A percentile compares a stretch with the other conserved stretches of the same genome.
These are phyloP conservation scores for Pseudomyrmex pallidus DNA, from an alignment of 1,140 invertebrate genomes.

Conservation along the genomic window DNA sequence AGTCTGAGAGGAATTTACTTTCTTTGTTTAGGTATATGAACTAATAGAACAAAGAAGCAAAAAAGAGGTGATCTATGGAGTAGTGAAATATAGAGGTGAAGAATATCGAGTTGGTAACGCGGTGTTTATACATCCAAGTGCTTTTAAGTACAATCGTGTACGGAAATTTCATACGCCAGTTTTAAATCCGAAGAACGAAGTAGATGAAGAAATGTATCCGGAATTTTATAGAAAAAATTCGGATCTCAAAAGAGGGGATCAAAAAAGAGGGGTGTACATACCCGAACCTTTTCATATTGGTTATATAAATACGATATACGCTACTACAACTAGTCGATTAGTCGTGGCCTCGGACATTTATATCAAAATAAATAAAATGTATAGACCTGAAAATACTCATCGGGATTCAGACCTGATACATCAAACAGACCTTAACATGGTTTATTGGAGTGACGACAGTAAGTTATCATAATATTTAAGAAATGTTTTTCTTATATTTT, in stretches of 20 bases:
- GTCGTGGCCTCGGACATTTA: slow-evolving; percentile 87
- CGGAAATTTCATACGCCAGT: slow-evolving; percentile 65
- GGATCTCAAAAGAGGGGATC: slow-evolving; percentile 89
- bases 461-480: slow-evolving; percentile 57
- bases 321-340: slow-evolving; percentile 84
- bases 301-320: slow-evolving; percentile 87
- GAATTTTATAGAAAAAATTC: slow-evolving; percentile 91
- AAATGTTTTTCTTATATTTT: background rate
- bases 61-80: slow-evolving; percentile 73
- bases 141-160: slow-evolving; percentile 87
- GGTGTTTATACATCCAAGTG: slow-evolving; percentile 90
- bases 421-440: slow-evolving; percentile 89
- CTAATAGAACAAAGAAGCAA: slow-evolving; percentile 70
- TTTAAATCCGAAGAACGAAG: slow-evolving; percentile 83
- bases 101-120: slow-evolving; percentile 89
- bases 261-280: slow-evolving; percentile 91
- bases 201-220: slow-evolving; percentile 91
- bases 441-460: slow-evolving; percentile 93
- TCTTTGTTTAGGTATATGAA: slow-evolving; percentile 82
- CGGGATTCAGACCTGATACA: slow-evolving; percentile 85
- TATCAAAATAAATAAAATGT: slow-evolving; percentile 90
- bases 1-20: slow-evolving; percentile 85
- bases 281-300: slow-evolving; percentile 92
- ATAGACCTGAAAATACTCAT: slow-evolving; percentile 92
- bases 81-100: slow-evolving; percentile 82